Evolutionary conservation across 2,113 vertebrate genomes (phyloP), one percentile per base, ranked within the genome.

Genomic region (Alexandromys fortis): DNA sequence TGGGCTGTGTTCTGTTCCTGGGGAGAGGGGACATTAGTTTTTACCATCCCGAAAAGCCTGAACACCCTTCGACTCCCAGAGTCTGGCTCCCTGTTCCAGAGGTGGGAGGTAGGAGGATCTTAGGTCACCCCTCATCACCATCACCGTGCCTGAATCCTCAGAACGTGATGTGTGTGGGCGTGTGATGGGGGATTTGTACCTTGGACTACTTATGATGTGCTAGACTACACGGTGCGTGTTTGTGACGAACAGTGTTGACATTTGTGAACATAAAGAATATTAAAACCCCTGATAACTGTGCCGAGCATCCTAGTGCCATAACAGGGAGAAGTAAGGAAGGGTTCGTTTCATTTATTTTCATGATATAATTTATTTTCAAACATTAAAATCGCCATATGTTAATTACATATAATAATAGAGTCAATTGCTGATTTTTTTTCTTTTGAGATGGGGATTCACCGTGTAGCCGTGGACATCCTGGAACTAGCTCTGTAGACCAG

Each of bases 11-110:
- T 97, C 95, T 97, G 96, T 97, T 98, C 91, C 96, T 93, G 90
- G 96, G 82, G 79, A 95, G n/a, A 78, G 96, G 97, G 95, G 96
- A 97, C 96, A 92, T 90, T 85, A 61, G 86, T 97, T 97, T 90
- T 98, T 97, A 98, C 98, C 98, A 96, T 33, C 98, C 73, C 89
- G 78, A 83, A 91, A 91, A 76, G 68, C 67, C 81, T 91, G 58
- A 95, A 92, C 47, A 65, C 63, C n/a, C 33, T 81, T 90, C 68
- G 52, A 42, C 61, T 96, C 72, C 85, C 21, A 28, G 33, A 22
- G 7, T 70, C 70, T 58, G 77, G 55, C 24, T 90, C 76, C 52
- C 67, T 21, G 42, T 24, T 92, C 45, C 45, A 33, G 1, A 35
- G 73, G 24, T 61, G n/a, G 38, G 52, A 90, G 26, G 22, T 16